Conservation (phyloP, 2,113 vertebrate genomes). For the Clarias gariepinus region DNA sequence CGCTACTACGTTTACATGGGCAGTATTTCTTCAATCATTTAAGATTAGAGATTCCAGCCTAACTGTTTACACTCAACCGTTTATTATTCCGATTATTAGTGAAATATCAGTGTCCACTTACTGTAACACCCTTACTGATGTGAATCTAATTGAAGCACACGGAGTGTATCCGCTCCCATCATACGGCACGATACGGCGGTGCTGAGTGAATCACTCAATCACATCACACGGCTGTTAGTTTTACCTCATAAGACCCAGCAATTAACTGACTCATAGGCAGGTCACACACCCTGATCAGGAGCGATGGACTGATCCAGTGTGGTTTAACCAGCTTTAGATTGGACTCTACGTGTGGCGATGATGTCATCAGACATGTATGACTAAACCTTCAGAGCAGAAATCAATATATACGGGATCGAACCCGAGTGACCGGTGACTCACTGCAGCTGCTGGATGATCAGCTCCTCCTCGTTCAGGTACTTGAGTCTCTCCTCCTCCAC, state of each 20-base stretch:
- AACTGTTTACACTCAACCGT: too few species aligned
- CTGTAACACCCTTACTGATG: constrained; percentile 8
- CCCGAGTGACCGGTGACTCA: constrained; percentile 66
- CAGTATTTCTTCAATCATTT: too few species aligned
- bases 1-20: too few species aligned
- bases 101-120: too few species aligned
- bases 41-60: too few species aligned
- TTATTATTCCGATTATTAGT: too few species aligned
- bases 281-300: constrained; percentile 27
- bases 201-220: constrained; percentile 60
- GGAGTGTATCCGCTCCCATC: constrained; percentile 47
- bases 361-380: neutral
- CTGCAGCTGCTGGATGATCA: constrained; percentile 97
- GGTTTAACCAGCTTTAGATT: neutral
- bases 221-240: constrained; percentile 61
- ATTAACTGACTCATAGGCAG: constrained; percentile 54
- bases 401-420: neutral
- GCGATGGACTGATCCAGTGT: constrained; percentile 21
- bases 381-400: neutral
- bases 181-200: constrained; percentile 47
- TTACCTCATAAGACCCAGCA: constrained; percentile 55
- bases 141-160: constrained; percentile 43
- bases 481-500: constrained; percentile 97
- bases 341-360: neutral
- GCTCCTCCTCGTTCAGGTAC: constrained; percentile 97